Conservation (phyloP, 2,113 vertebrate species). For the Trematocara stigmaticum region DNA sequence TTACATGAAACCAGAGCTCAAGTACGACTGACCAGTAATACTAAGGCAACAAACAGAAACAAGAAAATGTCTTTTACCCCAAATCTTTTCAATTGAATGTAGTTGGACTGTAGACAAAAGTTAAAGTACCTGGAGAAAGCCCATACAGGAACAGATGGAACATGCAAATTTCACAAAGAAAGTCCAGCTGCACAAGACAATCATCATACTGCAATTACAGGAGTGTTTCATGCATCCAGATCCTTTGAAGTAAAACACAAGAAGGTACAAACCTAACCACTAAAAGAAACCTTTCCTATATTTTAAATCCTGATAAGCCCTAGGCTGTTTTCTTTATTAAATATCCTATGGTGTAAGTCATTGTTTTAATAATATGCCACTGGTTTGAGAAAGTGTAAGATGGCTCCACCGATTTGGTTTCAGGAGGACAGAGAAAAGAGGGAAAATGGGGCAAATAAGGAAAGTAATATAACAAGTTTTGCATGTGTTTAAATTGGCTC, state of each 20-base stretch:
- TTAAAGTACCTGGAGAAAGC: not conserved
- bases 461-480: not conserved
- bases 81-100: not conserved
- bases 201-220: not conserved
- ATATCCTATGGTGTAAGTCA: not conserved
- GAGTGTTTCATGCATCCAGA: not conserved
- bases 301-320: not conserved
- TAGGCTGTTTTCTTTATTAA: not conserved
- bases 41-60: not conserved
- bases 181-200: not conserved
- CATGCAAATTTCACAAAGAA: not conserved
- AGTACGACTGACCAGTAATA: not conserved
- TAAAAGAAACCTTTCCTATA: not conserved
- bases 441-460: not conserved
- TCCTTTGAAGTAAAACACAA: not conserved
- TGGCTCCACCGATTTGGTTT: not conserved
- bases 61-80: not conserved
- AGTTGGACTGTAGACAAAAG: not conserved
- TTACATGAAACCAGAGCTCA: not conserved
- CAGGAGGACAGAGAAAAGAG: not conserved
- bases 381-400: not conserved
- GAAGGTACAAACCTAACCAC: not conserved
- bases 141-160: not conserved
- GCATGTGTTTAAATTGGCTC: not conserved
- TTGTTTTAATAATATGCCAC: not conserved